Evolutionary conservation across 2,888 invertebrate genomes (phyloP).

Genomic region (Leucophenga montana): DNA sequence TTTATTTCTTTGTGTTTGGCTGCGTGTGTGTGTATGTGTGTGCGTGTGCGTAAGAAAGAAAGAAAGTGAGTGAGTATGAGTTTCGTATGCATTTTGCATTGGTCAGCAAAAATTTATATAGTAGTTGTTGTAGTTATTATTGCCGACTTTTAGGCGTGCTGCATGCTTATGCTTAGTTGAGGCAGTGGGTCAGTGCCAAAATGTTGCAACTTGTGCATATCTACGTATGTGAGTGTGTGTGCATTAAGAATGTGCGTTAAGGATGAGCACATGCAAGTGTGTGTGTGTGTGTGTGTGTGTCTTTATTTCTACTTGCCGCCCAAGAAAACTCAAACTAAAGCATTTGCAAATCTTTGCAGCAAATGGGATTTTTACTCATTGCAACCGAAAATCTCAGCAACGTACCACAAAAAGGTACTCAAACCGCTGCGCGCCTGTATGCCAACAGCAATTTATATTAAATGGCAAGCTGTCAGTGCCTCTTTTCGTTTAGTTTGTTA

Average conservation of each 20-base stretch:
- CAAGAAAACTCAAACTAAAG: slow-evolving; percentile 27
- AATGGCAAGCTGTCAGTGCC: slow-evolving; percentile 46
- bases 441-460: slow-evolving; percentile 24
- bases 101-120: slow-evolving; percentile 5
- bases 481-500: slow-evolving; percentile 35
- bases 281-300: neutral
- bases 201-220: neutral
- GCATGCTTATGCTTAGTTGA: too few relatives aligned
- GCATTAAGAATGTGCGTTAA: too few relatives aligned
- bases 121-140: neutral
- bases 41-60: neutral
- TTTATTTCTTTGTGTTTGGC: neutral
- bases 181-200: too few relatives aligned
- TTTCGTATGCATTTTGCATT: slow-evolving; percentile 14
- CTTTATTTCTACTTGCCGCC: neutral
- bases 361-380: slow-evolving; percentile 1
- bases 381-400: neutral
- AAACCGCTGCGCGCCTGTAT: neutral
- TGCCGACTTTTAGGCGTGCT: neutral
- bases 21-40: neutral
- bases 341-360: neutral
- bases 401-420: neutral
- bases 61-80: neutral
- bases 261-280: too few relatives aligned
- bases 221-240: neutral